Percentiles rank a stretch among this genome's conserved stretches.
phyloP scores from a whole-genome alignment of 1,140 invertebrate species.

The Tetragonula clypearis region DNA sequence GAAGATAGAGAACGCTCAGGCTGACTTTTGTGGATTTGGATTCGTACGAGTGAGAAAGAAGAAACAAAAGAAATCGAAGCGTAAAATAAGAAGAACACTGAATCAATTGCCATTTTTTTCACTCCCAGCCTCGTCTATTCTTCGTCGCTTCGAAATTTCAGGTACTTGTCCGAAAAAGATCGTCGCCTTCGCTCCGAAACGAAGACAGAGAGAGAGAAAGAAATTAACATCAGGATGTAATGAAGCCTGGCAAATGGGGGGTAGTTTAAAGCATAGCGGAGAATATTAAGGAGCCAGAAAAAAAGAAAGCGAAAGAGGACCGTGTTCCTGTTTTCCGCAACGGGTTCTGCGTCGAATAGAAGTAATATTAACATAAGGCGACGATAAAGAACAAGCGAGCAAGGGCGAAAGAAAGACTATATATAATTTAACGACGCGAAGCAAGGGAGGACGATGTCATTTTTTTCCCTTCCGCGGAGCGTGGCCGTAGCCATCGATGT shows the following conservation, averaged over 20 bases:
- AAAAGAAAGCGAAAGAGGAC: neutral
- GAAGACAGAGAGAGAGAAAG: too few species aligned
- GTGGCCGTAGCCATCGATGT: constrained; percentile 55
- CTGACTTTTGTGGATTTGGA: neutral
- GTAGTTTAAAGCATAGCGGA: neutral
- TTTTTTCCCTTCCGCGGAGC: constrained; percentile 46
- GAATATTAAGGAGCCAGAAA: neutral
- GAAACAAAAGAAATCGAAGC: too few species aligned
- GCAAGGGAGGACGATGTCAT: constrained; percentile 50
- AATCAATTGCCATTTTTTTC: neutral
- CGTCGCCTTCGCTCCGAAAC: too few species aligned
- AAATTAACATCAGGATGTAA: neutral
- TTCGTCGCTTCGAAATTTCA: neutral
- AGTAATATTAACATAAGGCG: constrained; percentile 65
- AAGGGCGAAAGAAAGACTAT: constrained; percentile 59
- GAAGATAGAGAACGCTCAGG: neutral
- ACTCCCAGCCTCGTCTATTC: neutral
- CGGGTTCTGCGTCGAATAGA: constrained; percentile 34
- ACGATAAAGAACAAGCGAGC: constrained; percentile 58
- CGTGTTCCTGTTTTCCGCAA: neutral
- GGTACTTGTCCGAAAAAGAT: neutral
- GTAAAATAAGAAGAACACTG: neutral
- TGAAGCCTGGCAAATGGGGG: neutral
- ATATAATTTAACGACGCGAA: constrained; percentile 55
- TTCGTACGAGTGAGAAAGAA: neutral